These are phyloP conservation scores for Mus spretus DNA, from an alignment of 2,797 vertebrate genomes.

Conservation along the genomic window DNA sequence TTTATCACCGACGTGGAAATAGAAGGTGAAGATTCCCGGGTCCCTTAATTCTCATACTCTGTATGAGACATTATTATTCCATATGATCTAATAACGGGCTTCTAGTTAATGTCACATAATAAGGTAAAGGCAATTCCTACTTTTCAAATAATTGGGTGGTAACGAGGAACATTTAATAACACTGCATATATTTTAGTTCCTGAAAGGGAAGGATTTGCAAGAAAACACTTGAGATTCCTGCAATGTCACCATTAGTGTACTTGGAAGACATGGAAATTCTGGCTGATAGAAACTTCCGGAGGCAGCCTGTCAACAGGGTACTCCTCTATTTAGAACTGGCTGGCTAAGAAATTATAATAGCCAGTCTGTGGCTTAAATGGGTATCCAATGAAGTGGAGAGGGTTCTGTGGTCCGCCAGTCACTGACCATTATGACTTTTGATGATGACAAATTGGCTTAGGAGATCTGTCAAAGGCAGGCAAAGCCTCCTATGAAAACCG, in stretches of 20 bases:
- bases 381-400: background rate
- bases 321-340: background rate
- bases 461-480: background rate
- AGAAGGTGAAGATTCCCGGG: background rate
- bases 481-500: background rate
- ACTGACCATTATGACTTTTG: background rate
- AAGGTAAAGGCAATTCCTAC: constrained; percentile 44
- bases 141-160: constrained; percentile 52
- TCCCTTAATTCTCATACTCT: background rate
- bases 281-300: constrained; percentile 39
- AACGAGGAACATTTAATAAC: background rate
- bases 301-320: background rate
- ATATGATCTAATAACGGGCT: constrained; percentile 14
- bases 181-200: constrained; percentile 34
- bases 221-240: background rate
- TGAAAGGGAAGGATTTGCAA: background rate
- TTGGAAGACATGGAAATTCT: background rate
- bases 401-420: background rate
- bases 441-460: background rate
- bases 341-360: constrained; percentile 19
- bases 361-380: background rate
- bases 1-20: constrained; percentile 26
- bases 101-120: constrained; percentile 6
- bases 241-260: background rate
- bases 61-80: background rate